phyloP scores from a whole-genome alignment of 2,797 vertebrate species.

The Karalla daura region DNA sequence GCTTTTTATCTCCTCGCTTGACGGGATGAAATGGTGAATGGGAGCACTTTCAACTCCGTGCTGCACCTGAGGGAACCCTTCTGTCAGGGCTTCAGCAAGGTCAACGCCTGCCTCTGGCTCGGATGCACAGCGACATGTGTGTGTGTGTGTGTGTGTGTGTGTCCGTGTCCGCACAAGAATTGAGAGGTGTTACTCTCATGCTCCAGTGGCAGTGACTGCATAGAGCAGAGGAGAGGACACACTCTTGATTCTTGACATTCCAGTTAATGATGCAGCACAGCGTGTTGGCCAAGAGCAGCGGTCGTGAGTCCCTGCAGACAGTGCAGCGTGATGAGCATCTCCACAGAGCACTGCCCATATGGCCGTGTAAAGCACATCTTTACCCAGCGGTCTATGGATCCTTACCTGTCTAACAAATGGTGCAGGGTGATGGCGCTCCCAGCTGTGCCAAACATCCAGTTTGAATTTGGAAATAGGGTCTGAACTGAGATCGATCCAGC shows the following conservation, averaged over 20 bases:
- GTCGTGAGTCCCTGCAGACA: too few species aligned
- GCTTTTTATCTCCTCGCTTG: slow-evolving; percentile 4
- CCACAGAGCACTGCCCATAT: too few species aligned
- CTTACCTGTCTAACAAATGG: too few species aligned
- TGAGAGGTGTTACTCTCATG: slow-evolving; percentile 63
- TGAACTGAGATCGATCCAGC: too few species aligned
- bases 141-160: slow-evolving; percentile 1
- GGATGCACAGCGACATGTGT: slow-evolving; percentile 7
- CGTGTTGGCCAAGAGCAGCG: background rate
- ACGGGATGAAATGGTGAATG: slow-evolving; percentile 26
- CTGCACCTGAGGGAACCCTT: slow-evolving; percentile 28
- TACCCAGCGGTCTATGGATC: too few species aligned
- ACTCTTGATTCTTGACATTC: slow-evolving; percentile 63
- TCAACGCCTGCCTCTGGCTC: slow-evolving; percentile 36
- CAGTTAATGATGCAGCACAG: slow-evolving; percentile 59
- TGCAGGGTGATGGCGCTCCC: too few species aligned
- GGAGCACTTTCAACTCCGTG: slow-evolving; percentile 14
- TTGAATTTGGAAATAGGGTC: too few species aligned
- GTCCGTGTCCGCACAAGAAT: slow-evolving; percentile 8
- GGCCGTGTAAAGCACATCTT: too few species aligned
- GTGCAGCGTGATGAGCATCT: too few species aligned
- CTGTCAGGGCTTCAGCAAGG: slow-evolving; percentile 45
- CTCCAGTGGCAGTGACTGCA: slow-evolving; percentile 49
- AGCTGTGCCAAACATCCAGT: too few species aligned
- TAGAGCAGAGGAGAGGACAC: slow-evolving; percentile 31